Evolutionary conservation across 2,113 vertebrate species (phyloP).

Genomic region (Xiphophorus hellerii): DNA sequence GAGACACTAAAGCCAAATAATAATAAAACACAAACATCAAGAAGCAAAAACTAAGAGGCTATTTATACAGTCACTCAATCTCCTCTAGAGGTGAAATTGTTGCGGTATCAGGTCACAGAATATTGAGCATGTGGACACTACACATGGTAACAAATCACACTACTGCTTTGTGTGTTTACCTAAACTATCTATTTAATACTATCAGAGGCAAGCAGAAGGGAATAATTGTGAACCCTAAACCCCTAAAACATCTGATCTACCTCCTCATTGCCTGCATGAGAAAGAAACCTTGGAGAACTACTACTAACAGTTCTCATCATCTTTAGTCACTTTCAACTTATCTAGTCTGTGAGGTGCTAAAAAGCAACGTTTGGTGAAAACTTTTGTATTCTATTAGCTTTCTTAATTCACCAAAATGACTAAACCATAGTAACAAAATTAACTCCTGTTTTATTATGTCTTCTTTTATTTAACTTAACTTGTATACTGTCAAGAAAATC

Average conservation of each 20-base stretch:
- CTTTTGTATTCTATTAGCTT: too few relatives aligned
- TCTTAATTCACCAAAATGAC: too few relatives aligned
- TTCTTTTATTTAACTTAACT: background rate
- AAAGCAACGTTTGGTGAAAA: too few relatives aligned
- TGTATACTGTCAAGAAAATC: too few relatives aligned
- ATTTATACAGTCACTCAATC: background rate
- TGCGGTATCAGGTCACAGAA: background rate
- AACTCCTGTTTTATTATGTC: background rate
- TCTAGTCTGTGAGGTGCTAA: background rate
- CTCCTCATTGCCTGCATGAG: background rate
- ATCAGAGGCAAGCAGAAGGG: background rate
- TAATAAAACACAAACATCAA: background rate
- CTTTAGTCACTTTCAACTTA: background rate
- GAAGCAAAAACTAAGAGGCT: background rate
- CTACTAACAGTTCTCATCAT: too few relatives aligned
- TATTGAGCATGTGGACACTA: background rate
- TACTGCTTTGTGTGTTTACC: background rate
- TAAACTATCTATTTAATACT: background rate
- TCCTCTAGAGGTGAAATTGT: background rate
- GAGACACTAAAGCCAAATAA: slow-evolving; percentile 4
- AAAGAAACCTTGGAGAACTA: too few relatives aligned
- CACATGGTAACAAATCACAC: background rate
- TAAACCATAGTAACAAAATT: background rate
- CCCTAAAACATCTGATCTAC: background rate
- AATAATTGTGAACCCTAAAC: background rate